Conservation (phyloP, 2,113 vertebrate genomes). For the Sinocyclocheilus anshuiensis region DNA sequence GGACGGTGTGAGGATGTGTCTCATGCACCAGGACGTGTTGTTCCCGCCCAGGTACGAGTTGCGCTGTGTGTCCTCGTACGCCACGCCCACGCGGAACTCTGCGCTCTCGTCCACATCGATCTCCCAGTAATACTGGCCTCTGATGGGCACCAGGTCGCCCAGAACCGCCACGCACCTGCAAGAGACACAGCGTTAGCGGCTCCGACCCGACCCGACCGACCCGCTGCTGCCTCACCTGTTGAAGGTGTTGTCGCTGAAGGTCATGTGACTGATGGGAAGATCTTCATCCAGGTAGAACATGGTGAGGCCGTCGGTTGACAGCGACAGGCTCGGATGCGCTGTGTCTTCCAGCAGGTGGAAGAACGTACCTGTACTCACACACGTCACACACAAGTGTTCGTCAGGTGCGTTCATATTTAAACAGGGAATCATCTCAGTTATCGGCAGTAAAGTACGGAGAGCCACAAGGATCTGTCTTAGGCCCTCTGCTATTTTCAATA, state of each 20-base stretch:
- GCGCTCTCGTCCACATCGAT: constrained; percentile 84
- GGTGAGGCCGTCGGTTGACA: constrained; percentile 88
- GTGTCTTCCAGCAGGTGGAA: constrained; percentile 87
- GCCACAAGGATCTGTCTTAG: no score
- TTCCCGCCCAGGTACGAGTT: constrained; percentile 84
- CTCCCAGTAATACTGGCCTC: constrained; percentile 90
- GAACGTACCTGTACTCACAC: constrained; percentile 79
- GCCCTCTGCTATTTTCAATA: no score
- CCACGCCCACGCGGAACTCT: constrained; percentile 86
- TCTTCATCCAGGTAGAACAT: constrained; percentile 82
- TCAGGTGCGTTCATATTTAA: no score
- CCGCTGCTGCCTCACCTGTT: constrained; percentile 75
- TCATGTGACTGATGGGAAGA: constrained; percentile 75
- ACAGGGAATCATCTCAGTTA: no score
- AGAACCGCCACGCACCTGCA: constrained; percentile 87
- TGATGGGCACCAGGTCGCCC: constrained; percentile 85
- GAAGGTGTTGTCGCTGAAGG: constrained; percentile 78
- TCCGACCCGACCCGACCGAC: no score
- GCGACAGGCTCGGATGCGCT: constrained; percentile 85
- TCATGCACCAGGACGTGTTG: constrained; percentile 89
- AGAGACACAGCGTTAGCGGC: background rate
- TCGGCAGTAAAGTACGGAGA: no score
- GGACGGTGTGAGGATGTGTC: constrained; percentile 81
- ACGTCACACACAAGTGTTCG: background rate
- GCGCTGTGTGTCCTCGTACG: constrained; percentile 83